Evolutionary conservation across 2,797 vertebrate genomes (phyloP).

Genomic region (Novumbra hubbsi): DNA sequence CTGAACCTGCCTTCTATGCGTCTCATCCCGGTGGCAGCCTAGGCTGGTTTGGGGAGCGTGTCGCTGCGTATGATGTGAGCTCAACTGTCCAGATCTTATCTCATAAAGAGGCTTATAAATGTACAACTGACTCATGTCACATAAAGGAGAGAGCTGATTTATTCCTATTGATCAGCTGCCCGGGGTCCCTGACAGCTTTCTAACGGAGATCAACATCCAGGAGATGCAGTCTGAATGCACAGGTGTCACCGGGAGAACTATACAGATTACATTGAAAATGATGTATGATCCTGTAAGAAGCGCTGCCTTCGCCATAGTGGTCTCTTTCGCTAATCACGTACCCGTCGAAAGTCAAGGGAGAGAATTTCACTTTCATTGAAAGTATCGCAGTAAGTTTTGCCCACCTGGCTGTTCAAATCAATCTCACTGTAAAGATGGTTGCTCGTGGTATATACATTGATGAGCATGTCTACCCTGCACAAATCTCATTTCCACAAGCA

Average conservation of each 20-base stretch:
- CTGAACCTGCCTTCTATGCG: constrained; percentile 49
- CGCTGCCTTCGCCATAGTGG: too few relatives aligned
- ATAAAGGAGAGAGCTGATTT: constrained; percentile 75
- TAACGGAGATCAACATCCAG: constrained; percentile 74
- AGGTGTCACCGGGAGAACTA: constrained; percentile 42
- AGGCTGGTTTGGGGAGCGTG: neutral
- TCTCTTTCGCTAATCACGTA: too few relatives aligned
- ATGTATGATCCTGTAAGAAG: constrained; percentile 68
- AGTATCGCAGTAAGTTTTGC: too few relatives aligned
- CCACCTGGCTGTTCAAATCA: too few relatives aligned
- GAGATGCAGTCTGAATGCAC: constrained; percentile 49
- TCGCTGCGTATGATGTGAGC: constrained; percentile 48
- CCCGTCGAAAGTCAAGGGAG: too few relatives aligned
- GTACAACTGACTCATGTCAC: constrained; percentile 74
- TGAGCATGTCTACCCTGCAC: too few relatives aligned
- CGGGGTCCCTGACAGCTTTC: constrained; percentile 66
- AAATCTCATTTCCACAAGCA: too few relatives aligned
- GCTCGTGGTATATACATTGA: too few relatives aligned
- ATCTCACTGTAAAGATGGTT: too few relatives aligned
- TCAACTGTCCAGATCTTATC: constrained; percentile 76
- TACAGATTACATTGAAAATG: constrained; percentile 64
- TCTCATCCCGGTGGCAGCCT: neutral
- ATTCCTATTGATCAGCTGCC: constrained; percentile 78
- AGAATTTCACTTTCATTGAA: too few relatives aligned
- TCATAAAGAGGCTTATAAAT: constrained; percentile 80